Base-by-base conservation (phyloP, 2,888 invertebrate genomes). In the Plutella xylostella region DNA sequence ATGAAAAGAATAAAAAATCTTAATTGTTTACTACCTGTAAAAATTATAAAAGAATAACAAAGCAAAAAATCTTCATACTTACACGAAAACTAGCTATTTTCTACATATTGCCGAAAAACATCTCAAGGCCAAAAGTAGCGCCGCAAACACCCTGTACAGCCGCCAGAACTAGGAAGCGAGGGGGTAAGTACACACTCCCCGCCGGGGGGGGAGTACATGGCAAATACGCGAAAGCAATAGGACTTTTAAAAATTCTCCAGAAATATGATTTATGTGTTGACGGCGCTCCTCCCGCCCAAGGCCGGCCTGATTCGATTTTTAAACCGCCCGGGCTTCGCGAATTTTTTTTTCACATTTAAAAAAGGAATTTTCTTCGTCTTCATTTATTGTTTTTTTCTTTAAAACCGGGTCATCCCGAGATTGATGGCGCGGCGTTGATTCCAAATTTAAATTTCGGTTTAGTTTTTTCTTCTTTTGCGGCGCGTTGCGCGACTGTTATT, bases 191-290 rank as follows among this genome's bases (percentile, higher is more conserved):
- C 82, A 82, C 82, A 80, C 79, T 63, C 61, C 45, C 35, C 61
- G 65, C 70, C 62, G 58, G 19, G 28, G 67, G 75, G 79, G 82
- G 80, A 75, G 80, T 82, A 83, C 83, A 83, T 83, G 78, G 82
- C 83, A 83, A 83, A 83, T 83, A 83, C 83, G 82, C 83, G 83
- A 83, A 83, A 83, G 83, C 83, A 83, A 83, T 82, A 83, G 83
- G 83, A 83, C 82, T 83, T 83, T 83, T 83, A 83, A 83, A 83
- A 83, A 80, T 83, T 82, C 82, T 80, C 80, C 76, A 79, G 82
- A 83, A 83, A 83, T 83, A 83, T 83, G 83, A 83, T 83, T 83
- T 83, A 83, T 83, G 79, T 83, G 83, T 83, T 80, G 83, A 82
- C 82, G 82, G 79, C 74, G 57, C 68, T 69, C 68, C 67, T 71